A percentile compares a stretch with the other conserved stretches of the same genome.
Evolutionary conservation across 2,797 vertebrate genomes (phyloP).

Genomic region (Sus cebifrons): DNA sequence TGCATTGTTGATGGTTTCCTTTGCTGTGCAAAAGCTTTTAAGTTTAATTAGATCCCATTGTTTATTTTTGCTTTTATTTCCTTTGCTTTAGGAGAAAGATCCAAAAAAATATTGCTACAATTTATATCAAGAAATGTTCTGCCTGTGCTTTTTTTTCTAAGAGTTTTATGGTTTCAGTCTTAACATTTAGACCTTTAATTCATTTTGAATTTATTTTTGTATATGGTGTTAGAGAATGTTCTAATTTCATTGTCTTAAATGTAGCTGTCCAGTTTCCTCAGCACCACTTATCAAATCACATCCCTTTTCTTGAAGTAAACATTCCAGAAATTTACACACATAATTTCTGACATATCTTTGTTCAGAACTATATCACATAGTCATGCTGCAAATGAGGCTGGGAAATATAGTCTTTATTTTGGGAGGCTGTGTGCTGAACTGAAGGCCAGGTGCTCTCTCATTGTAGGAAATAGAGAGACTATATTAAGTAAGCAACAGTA

Average conservation of each 20-base stretch:
- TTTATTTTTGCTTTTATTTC: not conserved
- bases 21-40: not conserved
- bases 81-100: not conserved
- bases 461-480: not conserved
- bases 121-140: not conserved
- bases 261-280: not conserved
- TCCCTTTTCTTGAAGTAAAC: not conserved
- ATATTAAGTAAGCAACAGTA: not conserved
- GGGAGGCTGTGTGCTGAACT: not conserved
- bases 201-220: not conserved
- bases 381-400: not conserved
- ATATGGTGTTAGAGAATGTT: not conserved
- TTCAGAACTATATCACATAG: not conserved
- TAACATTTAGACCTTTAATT: not conserved
- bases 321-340: not conserved
- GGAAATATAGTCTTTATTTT: slow-evolving; percentile 1
- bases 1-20: not conserved
- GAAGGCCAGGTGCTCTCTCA: not conserved
- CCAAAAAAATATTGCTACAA: too few species aligned
- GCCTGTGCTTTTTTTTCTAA: too few species aligned
- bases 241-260: not conserved
- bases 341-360: not conserved
- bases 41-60: not conserved
- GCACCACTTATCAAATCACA: not conserved
- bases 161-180: too few species aligned